A percentile compares a stretch with the other conserved stretches of the same genome.
Conservation (phyloP, 92 coral and sea anemone genomes). For the Desmophyllum pertusum region DNA sequence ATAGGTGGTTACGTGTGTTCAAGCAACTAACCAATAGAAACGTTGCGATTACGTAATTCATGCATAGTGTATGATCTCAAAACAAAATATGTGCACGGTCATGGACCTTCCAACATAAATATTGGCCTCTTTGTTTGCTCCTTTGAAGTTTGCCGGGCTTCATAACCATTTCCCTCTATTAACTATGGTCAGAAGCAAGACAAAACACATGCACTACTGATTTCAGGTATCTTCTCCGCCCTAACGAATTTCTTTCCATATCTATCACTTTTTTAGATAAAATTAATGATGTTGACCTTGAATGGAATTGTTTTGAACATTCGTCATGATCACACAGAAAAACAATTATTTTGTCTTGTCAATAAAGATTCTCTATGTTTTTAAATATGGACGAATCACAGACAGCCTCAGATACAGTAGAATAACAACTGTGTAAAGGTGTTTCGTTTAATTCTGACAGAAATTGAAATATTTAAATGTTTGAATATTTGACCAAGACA, state of each 20-base stretch:
- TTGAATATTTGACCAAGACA: background rate
- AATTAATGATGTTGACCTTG: slow-evolving; percentile 10
- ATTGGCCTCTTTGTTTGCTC: no score
- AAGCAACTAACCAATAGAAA: no score
- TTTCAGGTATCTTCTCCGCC: background rate
- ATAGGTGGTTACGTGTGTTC: no score
- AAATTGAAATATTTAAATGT: background rate
- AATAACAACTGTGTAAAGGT: slow-evolving; percentile 1
- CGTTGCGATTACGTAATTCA: no score
- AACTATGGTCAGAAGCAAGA: background rate
- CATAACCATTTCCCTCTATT: no score
- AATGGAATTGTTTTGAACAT: slow-evolving; percentile 7
- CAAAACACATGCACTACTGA: background rate
- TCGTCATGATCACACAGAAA: background rate
- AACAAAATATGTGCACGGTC: no score
- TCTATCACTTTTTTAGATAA: background rate
- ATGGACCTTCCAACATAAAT: no score
- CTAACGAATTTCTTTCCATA: background rate
- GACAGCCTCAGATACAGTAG: background rate
- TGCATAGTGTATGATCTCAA: no score
- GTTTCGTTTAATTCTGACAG: background rate
- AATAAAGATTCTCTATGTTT: background rate
- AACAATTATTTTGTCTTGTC: background rate
- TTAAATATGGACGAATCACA: background rate
- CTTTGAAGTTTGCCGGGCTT: no score